Evolutionary conservation across 2,888 invertebrate species (phyloP).

Genomic region (Synanthedon vespiformis): DNA sequence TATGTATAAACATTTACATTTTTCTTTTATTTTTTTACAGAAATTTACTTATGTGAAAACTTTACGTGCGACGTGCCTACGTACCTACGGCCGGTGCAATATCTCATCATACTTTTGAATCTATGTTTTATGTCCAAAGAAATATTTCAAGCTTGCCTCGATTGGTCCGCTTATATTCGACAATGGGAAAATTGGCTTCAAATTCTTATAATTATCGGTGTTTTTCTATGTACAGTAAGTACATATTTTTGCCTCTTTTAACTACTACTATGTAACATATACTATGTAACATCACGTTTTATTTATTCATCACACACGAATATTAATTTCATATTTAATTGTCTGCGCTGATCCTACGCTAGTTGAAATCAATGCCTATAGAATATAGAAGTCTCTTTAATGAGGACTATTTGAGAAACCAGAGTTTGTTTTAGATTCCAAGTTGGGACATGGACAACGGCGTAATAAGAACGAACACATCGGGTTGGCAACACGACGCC

Average conservation of each 20-base stretch:
- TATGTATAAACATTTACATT: no score
- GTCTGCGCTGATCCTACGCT: not conserved
- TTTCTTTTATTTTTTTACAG: no score
- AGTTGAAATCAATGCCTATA: no score
- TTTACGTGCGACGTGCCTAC: constrained; percentile 46
- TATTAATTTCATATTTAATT: not conserved
- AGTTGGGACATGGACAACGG: constrained; percentile 44
- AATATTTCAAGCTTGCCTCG: constrained; percentile 81
- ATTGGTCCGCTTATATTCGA: constrained; percentile 77
- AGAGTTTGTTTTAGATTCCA: constrained; percentile 36
- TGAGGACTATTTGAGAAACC: no score
- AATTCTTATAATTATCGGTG: constrained; percentile 79
- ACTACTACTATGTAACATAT: no score
- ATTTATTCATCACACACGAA: not conserved
- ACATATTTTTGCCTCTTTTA: no score
- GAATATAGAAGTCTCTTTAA: no score
- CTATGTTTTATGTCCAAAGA: constrained; percentile 77
- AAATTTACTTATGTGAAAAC: constrained; percentile 64
- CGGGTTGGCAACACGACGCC: constrained; percentile 82
- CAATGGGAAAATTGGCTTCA: constrained; percentile 91
- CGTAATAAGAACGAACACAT: constrained; percentile 36
- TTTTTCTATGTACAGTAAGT: constrained; percentile 76
- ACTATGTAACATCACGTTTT: no score
- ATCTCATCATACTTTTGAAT: constrained; percentile 74
- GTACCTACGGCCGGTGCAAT: constrained; percentile 63